Percentiles rank a stretch among this genome's conserved stretches.
These are phyloP conservation scores for Otocyon megalotis DNA, from an alignment of 2,113 vertebrate genomes.

Conservation along the genomic window DNA sequence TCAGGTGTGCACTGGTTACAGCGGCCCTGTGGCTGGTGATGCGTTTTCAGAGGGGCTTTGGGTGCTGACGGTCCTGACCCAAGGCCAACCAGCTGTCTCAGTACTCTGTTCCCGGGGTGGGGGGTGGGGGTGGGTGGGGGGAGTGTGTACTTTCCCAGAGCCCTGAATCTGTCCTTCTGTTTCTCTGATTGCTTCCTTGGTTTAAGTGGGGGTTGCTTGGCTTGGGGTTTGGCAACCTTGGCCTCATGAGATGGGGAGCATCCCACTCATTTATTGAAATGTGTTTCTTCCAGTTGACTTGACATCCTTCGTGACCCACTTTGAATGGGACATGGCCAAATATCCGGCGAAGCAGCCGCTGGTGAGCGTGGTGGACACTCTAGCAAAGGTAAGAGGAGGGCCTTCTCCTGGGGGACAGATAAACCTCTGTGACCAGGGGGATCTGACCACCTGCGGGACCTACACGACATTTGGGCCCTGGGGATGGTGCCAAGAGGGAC, in stretches of 20 bases:
- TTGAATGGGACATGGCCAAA: slow-evolving; percentile 99
- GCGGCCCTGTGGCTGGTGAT: rapidly evolving
- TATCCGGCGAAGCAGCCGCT: slow-evolving; percentile 94
- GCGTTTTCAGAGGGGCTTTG: rapidly evolving
- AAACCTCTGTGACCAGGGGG: rapidly evolving
- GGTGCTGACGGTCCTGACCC: background rate
- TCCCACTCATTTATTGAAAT: rapidly evolving
- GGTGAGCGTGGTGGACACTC: slow-evolving; percentile 92
- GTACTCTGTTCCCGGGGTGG: rapidly evolving
- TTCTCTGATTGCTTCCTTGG: background rate
- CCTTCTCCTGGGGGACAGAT: background rate
- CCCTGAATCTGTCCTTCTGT: rapidly evolving
- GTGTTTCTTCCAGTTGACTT: slow-evolving; percentile 90
- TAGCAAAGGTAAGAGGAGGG: slow-evolving; percentile 91
- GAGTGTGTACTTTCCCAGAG: background rate
- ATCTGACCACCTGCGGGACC: rapidly evolving
- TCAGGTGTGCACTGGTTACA: rapidly evolving
- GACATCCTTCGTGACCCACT: slow-evolving; percentile 92
- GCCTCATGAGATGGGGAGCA: background rate
- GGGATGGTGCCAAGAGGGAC: background rate
- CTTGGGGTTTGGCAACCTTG: rapidly evolving
- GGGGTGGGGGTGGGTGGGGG: background rate
- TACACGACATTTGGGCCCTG: rapidly evolving
- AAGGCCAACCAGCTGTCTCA: background rate
- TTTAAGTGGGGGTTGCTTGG: rapidly evolving